Evolutionary conservation across 2,797 vertebrate species (phyloP).

Genomic region (Jordanella pulchra): DNA sequence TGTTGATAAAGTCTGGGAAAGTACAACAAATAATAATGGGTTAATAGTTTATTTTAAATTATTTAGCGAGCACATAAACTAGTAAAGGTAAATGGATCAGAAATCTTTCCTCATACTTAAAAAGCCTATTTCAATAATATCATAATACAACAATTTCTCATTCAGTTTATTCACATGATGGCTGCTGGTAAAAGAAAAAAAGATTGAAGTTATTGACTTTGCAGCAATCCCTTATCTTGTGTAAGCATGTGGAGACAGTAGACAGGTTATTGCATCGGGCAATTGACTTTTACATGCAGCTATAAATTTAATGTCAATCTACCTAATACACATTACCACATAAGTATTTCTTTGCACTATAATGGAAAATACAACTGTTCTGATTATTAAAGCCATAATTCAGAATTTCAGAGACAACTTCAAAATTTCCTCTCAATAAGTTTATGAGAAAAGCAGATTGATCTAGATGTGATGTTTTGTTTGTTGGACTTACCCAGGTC

Average conservation of each 20-base stretch:
- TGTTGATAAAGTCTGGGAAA: neutral
- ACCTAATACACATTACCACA: neutral
- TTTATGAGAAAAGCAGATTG: neutral
- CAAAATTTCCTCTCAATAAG: neutral
- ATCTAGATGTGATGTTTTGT: neutral
- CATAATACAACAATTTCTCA: neutral
- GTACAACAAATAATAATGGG: neutral
- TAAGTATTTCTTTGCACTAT: too few species aligned
- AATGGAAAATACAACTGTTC: too few species aligned
- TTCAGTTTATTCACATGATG: neutral
- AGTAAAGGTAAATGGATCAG: neutral
- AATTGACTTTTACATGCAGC: neutral
- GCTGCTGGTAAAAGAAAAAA: neutral
- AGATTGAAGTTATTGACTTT: neutral
- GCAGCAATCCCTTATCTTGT: neutral
- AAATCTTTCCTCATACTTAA: neutral
- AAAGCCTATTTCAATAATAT: neutral
- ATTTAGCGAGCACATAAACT: neutral
- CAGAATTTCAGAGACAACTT: neutral
- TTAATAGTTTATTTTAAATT: neutral
- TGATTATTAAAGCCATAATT: neutral
- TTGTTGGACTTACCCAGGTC: slow-evolving; percentile 74
- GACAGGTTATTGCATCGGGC: neutral
- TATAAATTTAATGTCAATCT: neutral
- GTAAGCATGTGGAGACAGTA: neutral